Percentiles rank a stretch among this genome's conserved stretches.
These are phyloP conservation scores for Gobio gobio DNA, from an alignment of 2,113 vertebrate genomes.

Conservation along the genomic window DNA sequence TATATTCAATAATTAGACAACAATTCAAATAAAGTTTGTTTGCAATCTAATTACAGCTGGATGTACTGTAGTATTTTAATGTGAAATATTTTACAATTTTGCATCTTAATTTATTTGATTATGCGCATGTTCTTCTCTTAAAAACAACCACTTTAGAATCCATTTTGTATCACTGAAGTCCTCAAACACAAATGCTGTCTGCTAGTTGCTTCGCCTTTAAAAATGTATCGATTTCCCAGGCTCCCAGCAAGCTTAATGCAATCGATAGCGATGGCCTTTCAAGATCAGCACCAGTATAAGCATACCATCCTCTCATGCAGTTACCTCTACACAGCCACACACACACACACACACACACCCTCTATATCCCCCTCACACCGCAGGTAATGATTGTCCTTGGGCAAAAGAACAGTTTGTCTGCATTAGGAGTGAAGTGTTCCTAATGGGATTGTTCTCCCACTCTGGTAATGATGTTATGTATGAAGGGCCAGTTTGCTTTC, in stretches of 20 bases:
- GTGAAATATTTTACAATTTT: background rate
- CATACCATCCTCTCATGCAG: slow-evolving; percentile 72
- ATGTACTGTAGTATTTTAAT: too few species aligned
- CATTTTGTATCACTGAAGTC: slow-evolving; percentile 69
- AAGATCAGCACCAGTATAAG: slow-evolving; percentile 78
- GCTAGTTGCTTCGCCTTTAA: slow-evolving; percentile 75
- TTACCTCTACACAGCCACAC: slow-evolving; percentile 25
- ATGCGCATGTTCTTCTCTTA: slow-evolving; percentile 35
- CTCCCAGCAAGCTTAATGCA: slow-evolving; percentile 77
- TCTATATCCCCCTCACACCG: slow-evolving; percentile 34
- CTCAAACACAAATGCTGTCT: slow-evolving; percentile 68
- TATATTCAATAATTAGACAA: background rate
- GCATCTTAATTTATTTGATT: background rate
- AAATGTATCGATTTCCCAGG: slow-evolving; percentile 79
- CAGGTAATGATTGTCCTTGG: slow-evolving; percentile 80
- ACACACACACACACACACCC: background rate
- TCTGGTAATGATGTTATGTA: slow-evolving; percentile 61
- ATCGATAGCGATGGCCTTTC: slow-evolving; percentile 79
- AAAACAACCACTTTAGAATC: slow-evolving; percentile 60
- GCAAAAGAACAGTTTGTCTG: slow-evolving; percentile 70
- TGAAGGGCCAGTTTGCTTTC: slow-evolving; percentile 54
- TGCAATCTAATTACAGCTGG: too few species aligned
- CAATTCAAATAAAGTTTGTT: background rate
- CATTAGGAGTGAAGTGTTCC: slow-evolving; percentile 69
- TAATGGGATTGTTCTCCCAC: slow-evolving; percentile 62